Evolutionary conservation across 2,888 invertebrate species (phyloP).

Genomic region (Acronicta psi): DNA sequence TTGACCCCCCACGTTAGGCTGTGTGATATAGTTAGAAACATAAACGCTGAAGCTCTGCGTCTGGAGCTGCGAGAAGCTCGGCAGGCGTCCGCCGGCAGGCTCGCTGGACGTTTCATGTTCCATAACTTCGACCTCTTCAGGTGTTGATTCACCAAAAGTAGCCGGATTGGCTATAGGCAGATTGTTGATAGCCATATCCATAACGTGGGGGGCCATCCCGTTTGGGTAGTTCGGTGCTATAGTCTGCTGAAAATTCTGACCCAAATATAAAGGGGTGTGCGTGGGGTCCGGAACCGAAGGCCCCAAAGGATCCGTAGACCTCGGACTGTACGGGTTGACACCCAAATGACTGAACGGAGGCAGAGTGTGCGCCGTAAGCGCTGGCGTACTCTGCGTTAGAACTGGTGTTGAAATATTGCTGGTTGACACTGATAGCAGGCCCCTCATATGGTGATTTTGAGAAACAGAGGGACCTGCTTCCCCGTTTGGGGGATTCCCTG

Average conservation of each 20-base stretch:
- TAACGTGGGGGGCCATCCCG: conserved; percentile 96
- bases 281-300: conserved; percentile 89
- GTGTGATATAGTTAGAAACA: conserved; percentile 89
- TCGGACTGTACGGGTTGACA: conserved; percentile 89
- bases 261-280: conserved; percentile 90
- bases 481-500: conserved; percentile 97
- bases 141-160: conserved; percentile 94
- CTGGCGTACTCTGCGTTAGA: conserved; percentile 88
- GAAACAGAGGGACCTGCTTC: conserved; percentile 98
- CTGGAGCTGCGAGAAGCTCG: conserved; percentile 91
- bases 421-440: conserved; percentile 95
- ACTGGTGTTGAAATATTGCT: conserved; percentile 90
- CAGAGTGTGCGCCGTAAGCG: conserved; percentile 88
- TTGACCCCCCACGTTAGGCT: conserved; percentile 94
- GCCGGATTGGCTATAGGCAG: conserved; percentile 92
- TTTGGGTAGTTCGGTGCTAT: conserved; percentile 93
- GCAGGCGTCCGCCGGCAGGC: conserved; percentile 86
- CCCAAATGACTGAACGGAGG: conserved; percentile 89
- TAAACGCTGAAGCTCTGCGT: conserved; percentile 88
- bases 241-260: conserved; percentile 89
- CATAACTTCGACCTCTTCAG: conserved; percentile 84
- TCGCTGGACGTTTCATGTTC: conserved; percentile 82
- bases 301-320: conserved; percentile 90
- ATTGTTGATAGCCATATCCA: conserved; percentile 92
- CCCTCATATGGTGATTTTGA: conserved; percentile 95